Conservation (phyloP, 2,113 vertebrate species). For the Numida meleagris region DNA sequence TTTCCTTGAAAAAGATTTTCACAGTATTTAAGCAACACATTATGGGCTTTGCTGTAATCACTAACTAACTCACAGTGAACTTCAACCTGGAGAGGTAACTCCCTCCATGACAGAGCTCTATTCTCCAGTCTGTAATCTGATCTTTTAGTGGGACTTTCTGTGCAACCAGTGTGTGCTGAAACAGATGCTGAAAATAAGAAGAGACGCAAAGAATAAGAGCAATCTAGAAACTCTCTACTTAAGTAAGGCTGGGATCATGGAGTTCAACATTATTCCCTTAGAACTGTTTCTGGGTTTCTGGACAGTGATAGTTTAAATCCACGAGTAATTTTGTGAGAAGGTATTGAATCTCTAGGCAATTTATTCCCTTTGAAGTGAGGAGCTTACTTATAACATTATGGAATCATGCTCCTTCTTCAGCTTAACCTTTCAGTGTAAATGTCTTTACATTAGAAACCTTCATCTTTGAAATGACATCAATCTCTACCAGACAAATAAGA, state of each 20-base stretch:
- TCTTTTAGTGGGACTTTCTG: neutral
- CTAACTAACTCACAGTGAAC: neutral
- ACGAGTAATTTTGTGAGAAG: neutral
- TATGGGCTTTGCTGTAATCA: neutral
- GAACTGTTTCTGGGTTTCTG: neutral
- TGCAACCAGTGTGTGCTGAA: neutral
- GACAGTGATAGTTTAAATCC: neutral
- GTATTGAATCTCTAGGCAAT: neutral
- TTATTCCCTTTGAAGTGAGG: neutral
- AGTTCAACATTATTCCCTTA: neutral
- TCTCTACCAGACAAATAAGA: neutral
- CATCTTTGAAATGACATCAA: neutral
- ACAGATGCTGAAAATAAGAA: neutral
- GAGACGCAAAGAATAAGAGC: neutral
- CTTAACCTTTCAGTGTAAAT: neutral
- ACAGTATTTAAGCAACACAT: neutral
- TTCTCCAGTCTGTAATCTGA: neutral
- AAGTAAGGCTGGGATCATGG: neutral
- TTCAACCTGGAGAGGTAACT: accelerated
- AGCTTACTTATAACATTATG: neutral
- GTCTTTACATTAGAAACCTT: neutral
- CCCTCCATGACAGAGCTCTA: neutral
- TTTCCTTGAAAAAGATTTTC: neutral
- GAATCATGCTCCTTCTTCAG: neutral
- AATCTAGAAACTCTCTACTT: neutral